Conservation (phyloP, 2,113 vertebrate genomes). For the Salvelinus namaycush region DNA sequence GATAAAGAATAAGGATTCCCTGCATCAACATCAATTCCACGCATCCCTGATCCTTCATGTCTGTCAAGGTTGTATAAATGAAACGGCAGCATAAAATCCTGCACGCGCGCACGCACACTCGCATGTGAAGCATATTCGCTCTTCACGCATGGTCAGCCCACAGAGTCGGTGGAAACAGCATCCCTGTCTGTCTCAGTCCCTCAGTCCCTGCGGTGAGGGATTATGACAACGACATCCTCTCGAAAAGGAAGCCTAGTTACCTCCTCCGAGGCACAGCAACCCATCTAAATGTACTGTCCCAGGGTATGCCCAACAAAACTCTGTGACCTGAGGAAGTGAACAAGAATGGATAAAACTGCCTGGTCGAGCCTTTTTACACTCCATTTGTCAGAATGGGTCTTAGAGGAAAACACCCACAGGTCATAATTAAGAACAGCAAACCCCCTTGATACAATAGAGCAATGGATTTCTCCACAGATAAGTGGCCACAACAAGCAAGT, state of each 20-base stretch:
- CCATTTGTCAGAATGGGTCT: not conserved
- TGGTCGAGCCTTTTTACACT: not conserved
- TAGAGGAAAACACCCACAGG: conserved; percentile 1
- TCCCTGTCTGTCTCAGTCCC: no score
- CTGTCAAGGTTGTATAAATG: no score
- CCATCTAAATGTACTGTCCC: not conserved
- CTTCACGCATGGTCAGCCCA: no score
- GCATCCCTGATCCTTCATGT: no score
- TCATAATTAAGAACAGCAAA: not conserved
- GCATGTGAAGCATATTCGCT: no score
- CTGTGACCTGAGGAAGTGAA: conserved; percentile 4
- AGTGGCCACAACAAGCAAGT: not conserved
- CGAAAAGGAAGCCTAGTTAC: not conserved
- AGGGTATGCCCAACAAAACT: not conserved
- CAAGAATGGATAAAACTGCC: not conserved
- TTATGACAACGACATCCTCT: not conserved
- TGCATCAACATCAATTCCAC: no score
- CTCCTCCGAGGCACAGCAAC: not conserved
- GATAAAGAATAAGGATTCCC: no score
- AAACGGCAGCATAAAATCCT: no score
- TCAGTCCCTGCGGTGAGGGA: no score
- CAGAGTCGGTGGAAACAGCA: no score
- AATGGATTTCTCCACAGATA: not conserved
- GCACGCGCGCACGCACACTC: no score
- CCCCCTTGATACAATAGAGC: not conserved